Percentiles rank a stretch among this genome's conserved stretches.
Evolutionary conservation across 2,113 vertebrate genomes (phyloP).

Genomic region (Poeciliopsis prolifica): DNA sequence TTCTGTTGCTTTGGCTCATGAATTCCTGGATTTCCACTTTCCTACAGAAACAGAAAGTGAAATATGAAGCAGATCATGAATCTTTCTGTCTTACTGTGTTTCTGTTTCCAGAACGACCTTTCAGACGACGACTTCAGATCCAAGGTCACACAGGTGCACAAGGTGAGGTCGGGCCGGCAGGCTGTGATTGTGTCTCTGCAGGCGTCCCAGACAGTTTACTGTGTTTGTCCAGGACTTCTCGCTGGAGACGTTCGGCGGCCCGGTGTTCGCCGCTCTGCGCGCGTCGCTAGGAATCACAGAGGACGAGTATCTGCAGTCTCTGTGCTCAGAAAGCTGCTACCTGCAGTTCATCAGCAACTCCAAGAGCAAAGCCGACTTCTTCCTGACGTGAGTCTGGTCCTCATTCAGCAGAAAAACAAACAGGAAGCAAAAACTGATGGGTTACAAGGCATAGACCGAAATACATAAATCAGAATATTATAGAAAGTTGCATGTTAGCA

Average conservation of each 20-base stretch:
- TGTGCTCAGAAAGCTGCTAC: slow-evolving; percentile 81
- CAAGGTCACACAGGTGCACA: slow-evolving; percentile 73
- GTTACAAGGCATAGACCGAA: too few relatives aligned
- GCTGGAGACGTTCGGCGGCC: slow-evolving; percentile 85
- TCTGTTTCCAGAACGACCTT: slow-evolving; percentile 66
- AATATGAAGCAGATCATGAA: background rate
- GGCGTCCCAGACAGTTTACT: background rate
- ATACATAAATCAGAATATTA: too few relatives aligned
- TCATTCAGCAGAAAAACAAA: too few relatives aligned
- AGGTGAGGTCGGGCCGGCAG: slow-evolving; percentile 58
- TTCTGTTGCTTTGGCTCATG: background rate
- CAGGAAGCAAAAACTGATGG: too few relatives aligned
- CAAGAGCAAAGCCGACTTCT: slow-evolving; percentile 92
- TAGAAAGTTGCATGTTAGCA: too few relatives aligned
- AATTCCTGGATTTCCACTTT: background rate
- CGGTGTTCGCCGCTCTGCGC: slow-evolving; percentile 82
- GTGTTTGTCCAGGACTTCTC: slow-evolving; percentile 79
- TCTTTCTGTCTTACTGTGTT: background rate
- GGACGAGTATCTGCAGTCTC: slow-evolving; percentile 83
- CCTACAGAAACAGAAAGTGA: background rate
- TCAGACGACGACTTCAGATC: slow-evolving; percentile 74
- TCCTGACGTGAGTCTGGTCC: slow-evolving; percentile 85
- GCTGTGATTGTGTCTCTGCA: background rate
- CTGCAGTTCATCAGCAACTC: slow-evolving; percentile 93
- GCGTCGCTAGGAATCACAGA: slow-evolving; percentile 81